A percentile compares a stretch with the other conserved stretches of the same genome.
Evolutionary conservation across 2,113 vertebrate species (phyloP).

Genomic region (Chionis minor): DNA sequence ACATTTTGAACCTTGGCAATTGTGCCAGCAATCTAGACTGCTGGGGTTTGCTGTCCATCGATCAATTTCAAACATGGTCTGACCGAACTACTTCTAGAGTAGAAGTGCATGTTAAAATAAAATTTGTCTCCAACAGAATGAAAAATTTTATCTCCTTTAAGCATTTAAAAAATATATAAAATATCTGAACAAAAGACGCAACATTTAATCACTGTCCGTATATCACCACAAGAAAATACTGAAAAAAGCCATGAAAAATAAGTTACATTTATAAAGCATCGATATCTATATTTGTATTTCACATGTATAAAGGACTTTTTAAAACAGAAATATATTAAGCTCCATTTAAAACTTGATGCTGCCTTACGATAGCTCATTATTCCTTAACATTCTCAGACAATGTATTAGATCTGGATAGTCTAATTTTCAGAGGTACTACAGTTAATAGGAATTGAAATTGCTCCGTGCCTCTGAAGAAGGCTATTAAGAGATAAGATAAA

Average conservation of each 20-base stretch:
- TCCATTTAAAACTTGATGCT: neutral
- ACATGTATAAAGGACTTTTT: neutral
- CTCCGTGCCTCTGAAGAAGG: neutral
- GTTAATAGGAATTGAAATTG: neutral
- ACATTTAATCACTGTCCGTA: neutral
- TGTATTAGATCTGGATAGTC: neutral
- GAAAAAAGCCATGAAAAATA: neutral
- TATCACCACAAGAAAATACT: neutral
- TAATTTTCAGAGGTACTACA: neutral
- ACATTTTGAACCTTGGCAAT: neutral
- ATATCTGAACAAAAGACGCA: neutral
- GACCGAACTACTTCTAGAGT: neutral
- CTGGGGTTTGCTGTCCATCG: neutral
- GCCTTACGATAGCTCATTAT: neutral
- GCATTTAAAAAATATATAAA: neutral
- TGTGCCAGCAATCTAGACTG: neutral
- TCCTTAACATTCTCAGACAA: neutral
- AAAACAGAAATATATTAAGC: neutral
- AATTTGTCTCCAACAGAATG: neutral
- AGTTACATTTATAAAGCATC: neutral
- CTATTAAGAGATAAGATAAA: neutral
- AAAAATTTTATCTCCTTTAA: neutral
- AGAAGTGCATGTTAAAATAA: neutral
- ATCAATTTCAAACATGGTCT: neutral
- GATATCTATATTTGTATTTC: neutral